phyloP scores from a whole-genome alignment of 2,888 invertebrate genomes.

The Terebella lapidaria region DNA sequence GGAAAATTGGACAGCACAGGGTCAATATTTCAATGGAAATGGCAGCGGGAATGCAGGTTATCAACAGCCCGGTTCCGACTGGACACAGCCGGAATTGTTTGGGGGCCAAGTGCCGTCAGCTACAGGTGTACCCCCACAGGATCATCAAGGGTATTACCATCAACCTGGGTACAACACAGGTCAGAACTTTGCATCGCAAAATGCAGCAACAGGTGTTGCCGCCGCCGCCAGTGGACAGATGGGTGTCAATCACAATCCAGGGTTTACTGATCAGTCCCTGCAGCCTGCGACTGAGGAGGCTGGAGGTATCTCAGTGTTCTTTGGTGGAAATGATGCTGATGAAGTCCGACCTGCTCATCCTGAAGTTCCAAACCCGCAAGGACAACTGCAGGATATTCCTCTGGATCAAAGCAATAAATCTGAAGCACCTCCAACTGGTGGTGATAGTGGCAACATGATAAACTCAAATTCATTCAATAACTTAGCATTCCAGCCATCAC shows the following conservation, averaged over 20 bases:
- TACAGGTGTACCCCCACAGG: too few species aligned
- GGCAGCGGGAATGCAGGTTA: too few species aligned
- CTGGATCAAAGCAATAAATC: too few species aligned
- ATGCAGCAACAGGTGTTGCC: background rate
- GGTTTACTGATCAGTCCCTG: background rate
- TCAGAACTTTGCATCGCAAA: background rate
- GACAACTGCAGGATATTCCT: background rate
- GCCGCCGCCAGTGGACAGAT: background rate
- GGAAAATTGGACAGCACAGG: too few species aligned
- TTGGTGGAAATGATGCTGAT: background rate
- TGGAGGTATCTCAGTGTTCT: background rate
- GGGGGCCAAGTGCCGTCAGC: too few species aligned
- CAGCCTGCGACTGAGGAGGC: background rate
- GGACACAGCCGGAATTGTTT: background rate
- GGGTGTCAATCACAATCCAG: background rate
- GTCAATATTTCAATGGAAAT: too few species aligned
- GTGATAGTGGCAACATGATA: background rate
- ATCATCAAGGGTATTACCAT: too few species aligned
- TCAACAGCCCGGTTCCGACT: background rate
- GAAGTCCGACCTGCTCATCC: too few species aligned
- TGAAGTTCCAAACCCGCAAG: too few species aligned
- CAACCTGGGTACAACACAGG: background rate
- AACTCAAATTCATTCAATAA: conserved; percentile 3
- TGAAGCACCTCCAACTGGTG: background rate
- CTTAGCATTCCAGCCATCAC: background rate